Conservation (phyloP, 2,113 vertebrate genomes). For the Nibea coibor region DNA sequence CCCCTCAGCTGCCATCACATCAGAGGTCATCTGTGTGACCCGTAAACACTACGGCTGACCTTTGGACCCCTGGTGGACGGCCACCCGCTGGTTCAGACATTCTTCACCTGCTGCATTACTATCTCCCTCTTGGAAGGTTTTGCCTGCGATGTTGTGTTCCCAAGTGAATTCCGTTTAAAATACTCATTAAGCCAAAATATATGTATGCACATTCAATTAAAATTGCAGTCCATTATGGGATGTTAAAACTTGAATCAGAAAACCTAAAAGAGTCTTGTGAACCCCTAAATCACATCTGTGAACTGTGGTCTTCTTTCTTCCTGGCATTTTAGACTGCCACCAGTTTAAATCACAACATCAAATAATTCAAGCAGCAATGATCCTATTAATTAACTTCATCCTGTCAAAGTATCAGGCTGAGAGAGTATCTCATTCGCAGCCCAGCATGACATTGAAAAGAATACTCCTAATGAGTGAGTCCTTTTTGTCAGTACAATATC, state of each 20-base stretch:
- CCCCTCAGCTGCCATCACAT: constrained; percentile 48
- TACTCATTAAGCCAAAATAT: too few relatives aligned
- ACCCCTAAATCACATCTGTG: background rate
- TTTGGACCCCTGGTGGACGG: constrained; percentile 50
- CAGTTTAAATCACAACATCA: constrained; percentile 27
- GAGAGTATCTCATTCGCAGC: constrained; percentile 63
- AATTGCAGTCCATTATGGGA: background rate
- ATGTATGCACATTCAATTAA: background rate
- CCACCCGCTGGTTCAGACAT: constrained; percentile 33
- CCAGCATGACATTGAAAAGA: constrained; percentile 49
- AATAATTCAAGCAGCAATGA: constrained; percentile 49
- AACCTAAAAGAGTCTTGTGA: constrained; percentile 6
- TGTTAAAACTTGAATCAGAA: background rate
- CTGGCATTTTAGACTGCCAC: background rate
- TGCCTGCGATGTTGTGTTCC: constrained; percentile 19
- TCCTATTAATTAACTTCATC: constrained; percentile 66
- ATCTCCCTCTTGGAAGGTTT: constrained; percentile 29
- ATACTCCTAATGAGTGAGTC: constrained; percentile 31
- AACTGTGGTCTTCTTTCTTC: background rate
- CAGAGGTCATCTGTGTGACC: constrained; percentile 44
- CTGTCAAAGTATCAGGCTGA: constrained; percentile 51
- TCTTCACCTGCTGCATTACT: constrained; percentile 49
- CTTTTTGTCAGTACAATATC: constrained; percentile 23
- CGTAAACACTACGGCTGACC: constrained; percentile 57
- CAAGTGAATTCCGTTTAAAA: background rate